Conservation (phyloP, 2,113 vertebrate genomes). For the Gambusia affinis region DNA sequence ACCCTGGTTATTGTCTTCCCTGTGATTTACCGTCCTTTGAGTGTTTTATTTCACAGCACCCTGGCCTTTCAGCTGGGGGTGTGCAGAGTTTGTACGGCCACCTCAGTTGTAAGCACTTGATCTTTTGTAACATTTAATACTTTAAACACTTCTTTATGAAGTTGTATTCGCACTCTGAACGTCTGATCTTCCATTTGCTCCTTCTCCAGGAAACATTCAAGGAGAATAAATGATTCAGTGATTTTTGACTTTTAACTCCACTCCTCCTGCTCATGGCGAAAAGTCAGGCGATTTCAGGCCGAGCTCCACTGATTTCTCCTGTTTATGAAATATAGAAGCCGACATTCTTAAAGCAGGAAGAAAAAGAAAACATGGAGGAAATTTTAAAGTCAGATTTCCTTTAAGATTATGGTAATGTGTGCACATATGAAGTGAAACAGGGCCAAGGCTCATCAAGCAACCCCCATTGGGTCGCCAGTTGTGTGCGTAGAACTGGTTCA, state of each 20-base stretch:
- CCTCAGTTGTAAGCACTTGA: not conserved
- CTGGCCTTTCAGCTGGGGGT: not conserved
- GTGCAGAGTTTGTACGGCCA: not conserved
- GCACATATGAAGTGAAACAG: not conserved
- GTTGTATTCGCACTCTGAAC: not conserved
- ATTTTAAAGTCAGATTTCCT: slow-evolving; percentile 10
- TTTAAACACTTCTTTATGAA: not conserved
- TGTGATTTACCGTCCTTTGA: not conserved
- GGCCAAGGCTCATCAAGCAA: slow-evolving; percentile 3
- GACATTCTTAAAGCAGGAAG: not conserved
- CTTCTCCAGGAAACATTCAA: not conserved
- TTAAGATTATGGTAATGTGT: not conserved
- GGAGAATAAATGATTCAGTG: not conserved
- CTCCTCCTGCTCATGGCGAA: not conserved
- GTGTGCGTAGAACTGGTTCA: slow-evolving; percentile 7
- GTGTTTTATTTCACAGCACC: not conserved
- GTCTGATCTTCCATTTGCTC: not conserved
- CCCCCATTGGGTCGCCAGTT: slow-evolving; percentile 1
- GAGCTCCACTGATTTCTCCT: not conserved
- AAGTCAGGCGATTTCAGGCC: not conserved
- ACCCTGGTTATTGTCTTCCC: no score
- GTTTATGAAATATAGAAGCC: not conserved
- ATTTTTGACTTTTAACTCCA: slow-evolving; percentile 5
- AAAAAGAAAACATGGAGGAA: not conserved
- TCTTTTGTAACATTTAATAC: not conserved